Percentiles rank a stretch among this genome's conserved stretches.
Evolutionary conservation across 2,113 vertebrate genomes (phyloP).

Genomic region (Crotalus viridis): DNA sequence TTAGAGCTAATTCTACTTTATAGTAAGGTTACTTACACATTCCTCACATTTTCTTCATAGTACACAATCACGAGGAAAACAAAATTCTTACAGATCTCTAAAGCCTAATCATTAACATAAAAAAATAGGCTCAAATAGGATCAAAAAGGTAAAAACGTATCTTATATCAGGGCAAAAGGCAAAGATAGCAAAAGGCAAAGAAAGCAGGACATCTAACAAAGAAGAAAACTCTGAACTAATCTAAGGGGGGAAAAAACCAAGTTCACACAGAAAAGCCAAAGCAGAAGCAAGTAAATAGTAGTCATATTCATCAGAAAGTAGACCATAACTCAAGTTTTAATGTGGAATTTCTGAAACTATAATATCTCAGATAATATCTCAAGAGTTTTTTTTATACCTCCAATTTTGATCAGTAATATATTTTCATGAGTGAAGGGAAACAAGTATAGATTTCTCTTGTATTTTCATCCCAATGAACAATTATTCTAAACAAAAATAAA

Average conservation of each 20-base stretch:
- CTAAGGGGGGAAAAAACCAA: accelerated
- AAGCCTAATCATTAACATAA: neutral
- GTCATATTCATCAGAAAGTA: neutral
- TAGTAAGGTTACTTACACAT: neutral
- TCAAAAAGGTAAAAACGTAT: neutral
- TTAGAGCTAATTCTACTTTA: neutral
- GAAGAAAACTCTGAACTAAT: neutral
- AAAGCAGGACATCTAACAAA: neutral
- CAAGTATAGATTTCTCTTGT: neutral
- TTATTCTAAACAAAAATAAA: neutral
- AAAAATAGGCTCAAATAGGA: neutral
- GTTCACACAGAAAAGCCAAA: neutral
- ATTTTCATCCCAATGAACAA: neutral
- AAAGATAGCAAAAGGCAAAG: neutral
- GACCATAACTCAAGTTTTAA: neutral
- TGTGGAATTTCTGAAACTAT: neutral
- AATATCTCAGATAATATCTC: neutral
- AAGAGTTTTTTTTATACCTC: neutral
- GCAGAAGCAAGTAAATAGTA: neutral
- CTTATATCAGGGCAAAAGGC: neutral
- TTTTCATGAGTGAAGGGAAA: neutral
- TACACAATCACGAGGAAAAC: neutral
- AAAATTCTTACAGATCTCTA: neutral
- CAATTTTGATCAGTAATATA: neutral
- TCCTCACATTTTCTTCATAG: too few relatives aligned